Base-by-base conservation (phyloP, 2,113 vertebrate genomes). In the Datnioides undecimradiatus region DNA sequence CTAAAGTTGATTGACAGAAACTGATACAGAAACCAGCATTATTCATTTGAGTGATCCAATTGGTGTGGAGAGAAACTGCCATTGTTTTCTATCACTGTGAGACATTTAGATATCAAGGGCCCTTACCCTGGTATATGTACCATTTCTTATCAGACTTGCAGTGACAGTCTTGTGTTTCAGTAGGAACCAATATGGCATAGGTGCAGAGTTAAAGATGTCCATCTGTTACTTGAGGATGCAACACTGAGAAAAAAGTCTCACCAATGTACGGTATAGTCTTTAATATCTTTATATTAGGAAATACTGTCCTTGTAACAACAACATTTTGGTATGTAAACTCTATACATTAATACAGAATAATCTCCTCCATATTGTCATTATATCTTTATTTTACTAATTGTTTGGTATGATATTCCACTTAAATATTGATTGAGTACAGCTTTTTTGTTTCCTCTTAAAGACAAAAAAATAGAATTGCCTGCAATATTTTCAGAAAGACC, bases 21-120 rank as follows among this genome's bases (percentile, higher is more conserved):
- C 77, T 77, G 36, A 65, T 23, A 58, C 25, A 68, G 81, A 83
- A 78, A 85, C 75, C 43, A 14, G 9, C 27, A 29, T 54, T 65
- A 34, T 57, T 67, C 59, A 63, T 45, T 17, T 57, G 55, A 78
- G 21, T 69, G 33, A 23, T 33, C 25, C 27, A 51, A 16, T 2
- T 70, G 41, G 55, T 33, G 11, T 0, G 1, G 29, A 23, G 41
- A 79, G 52, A 83, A 58, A 73, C 62, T 69, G 21, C 13, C 33
- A 70, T 84, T 85, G 77, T 85, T 82, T 68, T 52, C 36, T 21
- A 34, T 66, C 52, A 25, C 25, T 14, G 2, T 21, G 17, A 55
- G 29, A 36, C 16, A 51, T 69, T 12, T 29, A 7, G 1, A 33
- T 12, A 55, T 76, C 72, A 71, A 38, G 59, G 48, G 21, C 31